phyloP scores from a whole-genome alignment of 1,140 invertebrate species.

The Geopemphigus sp. region DNA sequence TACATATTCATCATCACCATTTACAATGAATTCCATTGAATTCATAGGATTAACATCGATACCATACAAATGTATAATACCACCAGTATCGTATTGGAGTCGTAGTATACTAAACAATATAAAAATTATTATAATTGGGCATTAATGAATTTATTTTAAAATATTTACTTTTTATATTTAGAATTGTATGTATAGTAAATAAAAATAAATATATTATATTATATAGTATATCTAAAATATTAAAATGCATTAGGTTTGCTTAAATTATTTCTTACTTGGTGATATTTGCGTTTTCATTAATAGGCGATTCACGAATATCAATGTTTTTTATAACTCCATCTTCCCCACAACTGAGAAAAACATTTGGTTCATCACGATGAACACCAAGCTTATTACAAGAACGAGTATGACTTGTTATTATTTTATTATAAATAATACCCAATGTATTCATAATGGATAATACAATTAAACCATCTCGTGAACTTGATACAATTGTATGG shows the following conservation, averaged over 20 bases:
- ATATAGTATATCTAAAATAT: too few species aligned
- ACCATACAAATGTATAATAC: slow-evolving; percentile 68
- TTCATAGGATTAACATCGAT: slow-evolving; percentile 80
- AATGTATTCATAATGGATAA: slow-evolving; percentile 59
- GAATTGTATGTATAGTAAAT: background rate
- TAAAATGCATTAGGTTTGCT: too few species aligned
- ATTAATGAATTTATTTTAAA: background rate
- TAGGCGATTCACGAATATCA: slow-evolving; percentile 70
- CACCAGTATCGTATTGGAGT: background rate
- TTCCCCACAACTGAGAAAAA: slow-evolving; percentile 83
- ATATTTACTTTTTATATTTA: background rate
- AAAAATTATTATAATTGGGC: background rate
- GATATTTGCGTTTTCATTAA: slow-evolving; percentile 1
- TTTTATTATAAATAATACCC: slow-evolving; percentile 60
- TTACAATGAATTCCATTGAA: slow-evolving; percentile 75
- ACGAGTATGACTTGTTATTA: slow-evolving; percentile 68
- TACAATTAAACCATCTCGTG: slow-evolving; percentile 83
- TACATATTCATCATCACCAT: slow-evolving; percentile 65
- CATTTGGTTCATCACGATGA: slow-evolving; percentile 70
- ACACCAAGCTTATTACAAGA: slow-evolving; percentile 78
- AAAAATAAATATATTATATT: too few species aligned
- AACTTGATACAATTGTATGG: slow-evolving; percentile 77
- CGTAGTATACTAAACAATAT: slow-evolving; percentile 22
- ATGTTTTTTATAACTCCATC: slow-evolving; percentile 78
- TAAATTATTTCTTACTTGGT: slow-evolving; percentile 21